These are phyloP conservation scores for Zaprionus africanus DNA, from an alignment of 1,140 invertebrate genomes.

Conservation along the genomic window DNA sequence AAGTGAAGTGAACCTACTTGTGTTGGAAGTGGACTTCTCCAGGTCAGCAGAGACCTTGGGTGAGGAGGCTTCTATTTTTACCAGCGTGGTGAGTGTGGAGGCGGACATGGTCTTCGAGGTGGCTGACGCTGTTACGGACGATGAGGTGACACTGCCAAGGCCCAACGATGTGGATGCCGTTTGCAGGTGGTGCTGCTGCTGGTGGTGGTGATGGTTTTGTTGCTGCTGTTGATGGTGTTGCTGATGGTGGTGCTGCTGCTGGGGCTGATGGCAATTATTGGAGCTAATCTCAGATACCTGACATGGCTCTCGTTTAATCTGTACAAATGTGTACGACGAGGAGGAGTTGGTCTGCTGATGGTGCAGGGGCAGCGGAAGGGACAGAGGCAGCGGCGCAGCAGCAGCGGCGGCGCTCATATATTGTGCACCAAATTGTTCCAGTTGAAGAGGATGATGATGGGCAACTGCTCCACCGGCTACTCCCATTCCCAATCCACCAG, in stretches of 20 bases:
- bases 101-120: conserved; percentile 78
- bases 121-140: conserved; percentile 64
- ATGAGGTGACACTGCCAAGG: conserved; percentile 60
- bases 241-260: conserved; percentile 66
- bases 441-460: conserved; percentile 43
- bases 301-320: conserved; percentile 88
- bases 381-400: conserved; percentile 27
- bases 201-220: conserved; percentile 71
- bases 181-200: conserved; percentile 54
- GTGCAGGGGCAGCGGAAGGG: conserved; percentile 38
- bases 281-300: conserved; percentile 89
- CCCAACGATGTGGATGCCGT: conserved; percentile 53
- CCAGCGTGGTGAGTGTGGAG: conserved; percentile 75
- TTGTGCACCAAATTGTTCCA: conserved; percentile 54
- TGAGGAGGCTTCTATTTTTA: conserved; percentile 85
- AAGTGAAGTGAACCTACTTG: conserved; percentile 61
- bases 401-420: conserved; percentile 57
- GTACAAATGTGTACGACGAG: conserved; percentile 82
- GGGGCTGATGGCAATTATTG: conserved; percentile 85
- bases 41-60: conserved; percentile 82
- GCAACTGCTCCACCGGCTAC: conserved; percentile 44
- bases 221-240: conserved; percentile 45
- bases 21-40: conserved; percentile 58
- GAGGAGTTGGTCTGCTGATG: conserved; percentile 78
- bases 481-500: conserved; percentile 36